phyloP scores from a whole-genome alignment of 2,888 invertebrate species.

The Drosophila borealis region DNA sequence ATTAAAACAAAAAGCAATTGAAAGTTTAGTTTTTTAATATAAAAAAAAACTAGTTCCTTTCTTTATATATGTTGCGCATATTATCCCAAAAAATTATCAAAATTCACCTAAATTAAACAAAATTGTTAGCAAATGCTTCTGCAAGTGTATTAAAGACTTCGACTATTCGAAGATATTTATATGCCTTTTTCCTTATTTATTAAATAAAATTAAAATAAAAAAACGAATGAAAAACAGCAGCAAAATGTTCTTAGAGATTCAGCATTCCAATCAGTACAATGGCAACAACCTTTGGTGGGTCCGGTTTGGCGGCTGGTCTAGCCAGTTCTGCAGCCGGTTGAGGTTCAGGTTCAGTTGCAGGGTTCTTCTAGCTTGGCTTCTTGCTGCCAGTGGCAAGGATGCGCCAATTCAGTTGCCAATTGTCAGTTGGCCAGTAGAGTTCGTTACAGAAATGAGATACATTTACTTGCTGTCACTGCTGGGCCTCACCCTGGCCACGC shows the following conservation, averaged over 20 bases:
- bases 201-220: slow-evolving; percentile 58
- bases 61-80: neutral
- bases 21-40: slow-evolving; percentile 45
- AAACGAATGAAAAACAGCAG: slow-evolving; percentile 35
- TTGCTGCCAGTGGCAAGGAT: slow-evolving; percentile 35
- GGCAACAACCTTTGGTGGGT: slow-evolving; percentile 59
- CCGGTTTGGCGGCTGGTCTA: slow-evolving; percentile 55
- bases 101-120: neutral
- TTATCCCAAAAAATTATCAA: neutral
- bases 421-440: slow-evolving; percentile 65
- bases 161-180: slow-evolving; percentile 35
- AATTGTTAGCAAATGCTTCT: neutral
- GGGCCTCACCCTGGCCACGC: slow-evolving; percentile 46
- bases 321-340: slow-evolving; percentile 54
- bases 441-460: slow-evolving; percentile 45
- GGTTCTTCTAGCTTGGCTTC: slow-evolving; percentile 21
- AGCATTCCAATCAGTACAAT: slow-evolving; percentile 29
- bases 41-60: slow-evolving; percentile 41
- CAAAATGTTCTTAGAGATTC: slow-evolving; percentile 21
- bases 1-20: neutral
- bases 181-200: slow-evolving; percentile 60
- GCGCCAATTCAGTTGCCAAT: slow-evolving; percentile 65
- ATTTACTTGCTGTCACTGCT: slow-evolving; percentile 40
- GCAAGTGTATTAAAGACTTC: slow-evolving; percentile 57
- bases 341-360: slow-evolving; percentile 26